A percentile compares a stretch with the other conserved stretches of the same genome.
Evolutionary conservation across 2,113 vertebrate genomes (phyloP).

Genomic region (Perca flavescens): DNA sequence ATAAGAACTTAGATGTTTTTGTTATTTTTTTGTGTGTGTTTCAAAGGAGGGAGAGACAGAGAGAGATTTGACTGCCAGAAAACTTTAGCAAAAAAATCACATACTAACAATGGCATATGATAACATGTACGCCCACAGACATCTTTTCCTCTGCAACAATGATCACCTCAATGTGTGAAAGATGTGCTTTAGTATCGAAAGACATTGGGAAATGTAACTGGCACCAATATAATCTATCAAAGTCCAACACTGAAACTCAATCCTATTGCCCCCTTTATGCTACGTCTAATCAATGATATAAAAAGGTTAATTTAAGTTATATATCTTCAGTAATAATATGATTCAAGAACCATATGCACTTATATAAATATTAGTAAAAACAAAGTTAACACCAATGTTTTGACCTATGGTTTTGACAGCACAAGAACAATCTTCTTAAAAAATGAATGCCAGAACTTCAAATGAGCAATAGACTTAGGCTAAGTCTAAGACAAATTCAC

Average conservation of each 20-base stretch:
- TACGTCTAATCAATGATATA: neutral
- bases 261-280: neutral
- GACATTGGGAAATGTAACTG: neutral
- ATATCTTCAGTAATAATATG: neutral
- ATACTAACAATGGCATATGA: neutral
- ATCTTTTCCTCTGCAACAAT: too few species aligned
- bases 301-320: neutral
- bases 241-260: neutral
- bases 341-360: neutral
- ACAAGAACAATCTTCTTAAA: neutral
- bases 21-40: neutral
- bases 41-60: neutral
- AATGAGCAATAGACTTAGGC: neutral
- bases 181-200: neutral
- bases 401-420: neutral
- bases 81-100: neutral
- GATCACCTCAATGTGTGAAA: neutral
- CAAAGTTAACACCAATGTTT: neutral
- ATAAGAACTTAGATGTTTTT: rapidly evolving
- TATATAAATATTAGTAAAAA: neutral
- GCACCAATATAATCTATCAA: neutral
- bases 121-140: neutral
- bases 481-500: too few species aligned
- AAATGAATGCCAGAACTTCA: neutral
- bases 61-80: neutral